phyloP scores from a whole-genome alignment of 1,140 invertebrate genomes.

The Phymastichus coffea region DNA sequence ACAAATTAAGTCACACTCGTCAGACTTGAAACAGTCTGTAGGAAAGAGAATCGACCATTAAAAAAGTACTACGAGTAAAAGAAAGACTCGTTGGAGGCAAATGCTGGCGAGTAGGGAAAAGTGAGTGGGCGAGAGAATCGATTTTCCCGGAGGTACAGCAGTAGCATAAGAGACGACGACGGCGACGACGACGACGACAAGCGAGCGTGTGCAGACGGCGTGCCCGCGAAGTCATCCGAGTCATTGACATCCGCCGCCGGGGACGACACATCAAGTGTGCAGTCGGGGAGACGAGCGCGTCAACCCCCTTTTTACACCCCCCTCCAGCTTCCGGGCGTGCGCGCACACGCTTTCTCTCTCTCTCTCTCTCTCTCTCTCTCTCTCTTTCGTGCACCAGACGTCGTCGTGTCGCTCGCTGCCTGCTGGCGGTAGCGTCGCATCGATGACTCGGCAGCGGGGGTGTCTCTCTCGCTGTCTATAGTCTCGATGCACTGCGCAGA shows the following conservation, averaged over 20 bases:
- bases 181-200: constrained; percentile 11
- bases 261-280: constrained; percentile 44
- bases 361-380: background rate
- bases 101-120: no score
- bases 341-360: background rate
- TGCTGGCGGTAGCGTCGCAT: constrained; percentile 21
- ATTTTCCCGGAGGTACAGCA: constrained; percentile 5
- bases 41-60: no score
- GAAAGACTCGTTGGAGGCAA: no score
- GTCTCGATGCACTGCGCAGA: no score
- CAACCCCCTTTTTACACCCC: constrained; percentile 3
- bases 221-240: constrained; percentile 49
- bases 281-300: constrained; percentile 28
- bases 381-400: no score
- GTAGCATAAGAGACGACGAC: constrained; percentile 13
- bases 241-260: constrained; percentile 51
- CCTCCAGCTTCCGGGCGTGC: background rate
- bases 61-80: no score
- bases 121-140: constrained; percentile 13
- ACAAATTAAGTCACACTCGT: no score
- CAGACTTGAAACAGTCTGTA: no score
- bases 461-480: constrained; percentile 5
- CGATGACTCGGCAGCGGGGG: constrained; percentile 32
- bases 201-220: constrained; percentile 34
- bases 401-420: no score